Evolutionary conservation across 1,140 invertebrate species (phyloP).

Genomic region (Drosophila kepulauana): DNA sequence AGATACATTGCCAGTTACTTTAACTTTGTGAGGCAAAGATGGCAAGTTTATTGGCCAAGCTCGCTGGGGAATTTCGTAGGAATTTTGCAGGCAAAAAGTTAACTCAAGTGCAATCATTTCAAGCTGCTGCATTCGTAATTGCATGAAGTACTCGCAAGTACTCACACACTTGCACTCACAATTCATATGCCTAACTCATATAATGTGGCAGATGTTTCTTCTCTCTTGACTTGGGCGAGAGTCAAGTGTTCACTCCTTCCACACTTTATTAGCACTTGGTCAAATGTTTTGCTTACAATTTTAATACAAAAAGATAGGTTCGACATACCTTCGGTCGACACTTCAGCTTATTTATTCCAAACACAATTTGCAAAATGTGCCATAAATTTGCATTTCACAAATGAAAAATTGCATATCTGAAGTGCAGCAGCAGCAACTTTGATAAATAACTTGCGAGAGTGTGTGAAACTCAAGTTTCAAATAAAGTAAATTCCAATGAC

Average conservation of each 20-base stretch:
- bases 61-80: background rate
- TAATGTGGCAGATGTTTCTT: conserved; percentile 58
- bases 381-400: conserved; percentile 16
- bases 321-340: background rate
- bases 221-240: background rate
- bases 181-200: conserved; percentile 44
- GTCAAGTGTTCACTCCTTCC: background rate
- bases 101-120: conserved; percentile 69
- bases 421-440: background rate
- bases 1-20: conserved; percentile 58
- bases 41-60: conserved; percentile 33
- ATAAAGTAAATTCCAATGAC: background rate
- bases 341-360: background rate
- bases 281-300: background rate
- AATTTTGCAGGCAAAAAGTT: conserved; percentile 28
- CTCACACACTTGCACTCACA: background rate
- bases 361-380: conserved; percentile 2
- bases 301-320: no score
- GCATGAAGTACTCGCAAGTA: conserved; percentile 38
- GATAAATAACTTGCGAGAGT: background rate
- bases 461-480: background rate
- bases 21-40: conserved; percentile 23
- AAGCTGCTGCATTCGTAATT: conserved; percentile 70
- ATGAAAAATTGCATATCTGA: conserved; percentile 16
- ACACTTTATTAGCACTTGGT: conserved; percentile 6